Evolutionary conservation across 2,888 invertebrate species (phyloP), one percentile per base, ranked within the genome.

Genomic region (Calameuta pallipes): DNA sequence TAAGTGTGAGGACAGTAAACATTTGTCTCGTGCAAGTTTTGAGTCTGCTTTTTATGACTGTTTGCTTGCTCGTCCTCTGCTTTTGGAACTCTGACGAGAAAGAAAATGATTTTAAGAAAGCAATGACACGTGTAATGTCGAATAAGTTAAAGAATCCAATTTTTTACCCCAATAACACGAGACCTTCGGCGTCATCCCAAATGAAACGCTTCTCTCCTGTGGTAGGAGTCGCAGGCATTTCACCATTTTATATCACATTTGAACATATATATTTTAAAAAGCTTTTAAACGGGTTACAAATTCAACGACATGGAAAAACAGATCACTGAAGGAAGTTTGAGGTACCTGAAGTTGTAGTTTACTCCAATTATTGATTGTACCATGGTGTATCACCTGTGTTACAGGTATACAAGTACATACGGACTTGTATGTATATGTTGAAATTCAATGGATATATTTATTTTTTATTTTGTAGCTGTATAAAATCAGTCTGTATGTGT

Each of bases 1-100:
- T 88, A 85, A 9, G 82, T 80, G 69, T 91, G 90, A 6, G 89
- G 89, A 83, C 86, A 87, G 79, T 87, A 90, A 74, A 87, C 78
- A 37, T 84, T 78, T 1, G 84, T 81, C 70, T 83, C 80, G 3
- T 79, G 70, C 15, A 71, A 31, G 4, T 70, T 76, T 74, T 81
- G 75, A 11, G 75, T 70, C 76, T 78, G 75, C 6, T 75, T 79
- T 76, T 80, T 83, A 70, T 77, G 81, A 33, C 82, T 81, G 76
- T 87, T 87, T 31, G 78, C 78, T 74, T 86, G 85, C 35, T 87
- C 85, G 74, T 86, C 84, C 33, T 88, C 87, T 15, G 76, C 68
- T 34, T 86, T 81, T 6, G 78, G 75, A 36, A 37, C 73, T 79
- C 86, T 87, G 56, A 41, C 34, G 78, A 73, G 68, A 36, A 74